These are phyloP conservation scores for Solen grandis DNA, from an alignment of 1,140 invertebrate genomes.

Conservation along the genomic window DNA sequence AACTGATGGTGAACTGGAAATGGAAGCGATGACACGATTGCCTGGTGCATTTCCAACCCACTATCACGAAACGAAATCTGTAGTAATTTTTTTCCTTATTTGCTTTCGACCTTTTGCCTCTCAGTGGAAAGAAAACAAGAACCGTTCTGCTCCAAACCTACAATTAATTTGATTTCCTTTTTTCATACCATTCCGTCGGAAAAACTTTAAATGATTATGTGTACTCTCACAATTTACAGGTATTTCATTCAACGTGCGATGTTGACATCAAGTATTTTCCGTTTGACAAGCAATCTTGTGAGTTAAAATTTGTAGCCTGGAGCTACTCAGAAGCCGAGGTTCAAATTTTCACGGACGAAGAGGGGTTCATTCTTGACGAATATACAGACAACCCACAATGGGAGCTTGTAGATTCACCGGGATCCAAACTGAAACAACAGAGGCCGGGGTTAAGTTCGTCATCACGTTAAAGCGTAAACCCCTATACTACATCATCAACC, in stretches of 20 bases:
- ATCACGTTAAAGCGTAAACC: slow-evolving; percentile 55
- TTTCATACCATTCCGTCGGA: not conserved
- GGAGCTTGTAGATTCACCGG: slow-evolving; percentile 20
- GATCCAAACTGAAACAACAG: no score
- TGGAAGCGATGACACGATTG: no score
- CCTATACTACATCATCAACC: slow-evolving; percentile 50
- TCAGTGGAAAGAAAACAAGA: not conserved
- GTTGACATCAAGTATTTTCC: slow-evolving; percentile 92
- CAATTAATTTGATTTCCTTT: not conserved
- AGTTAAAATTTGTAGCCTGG: slow-evolving; percentile 78
- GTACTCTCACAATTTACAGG: slow-evolving; percentile 81
- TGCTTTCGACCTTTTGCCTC: not conserved
- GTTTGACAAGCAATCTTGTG: slow-evolving; percentile 87
- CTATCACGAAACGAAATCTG: not conserved
- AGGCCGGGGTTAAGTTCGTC: slow-evolving; percentile 58
- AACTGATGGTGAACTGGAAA: no score
- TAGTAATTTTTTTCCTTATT: not conserved
- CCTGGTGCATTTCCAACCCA: not conserved
- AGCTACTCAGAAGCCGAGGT: slow-evolving; percentile 70
- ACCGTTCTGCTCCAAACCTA: not conserved
- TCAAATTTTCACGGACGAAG: slow-evolving; percentile 64
- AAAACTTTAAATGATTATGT: not conserved
- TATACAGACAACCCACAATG: slow-evolving; percentile 54
- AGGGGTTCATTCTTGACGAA: no score
- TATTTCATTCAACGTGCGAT: slow-evolving; percentile 98